Percentiles rank a stretch among this genome's conserved stretches.
Evolutionary conservation across 2,888 invertebrate genomes (phyloP).

Genomic region (Carpatolechia fugitivella): DNA sequence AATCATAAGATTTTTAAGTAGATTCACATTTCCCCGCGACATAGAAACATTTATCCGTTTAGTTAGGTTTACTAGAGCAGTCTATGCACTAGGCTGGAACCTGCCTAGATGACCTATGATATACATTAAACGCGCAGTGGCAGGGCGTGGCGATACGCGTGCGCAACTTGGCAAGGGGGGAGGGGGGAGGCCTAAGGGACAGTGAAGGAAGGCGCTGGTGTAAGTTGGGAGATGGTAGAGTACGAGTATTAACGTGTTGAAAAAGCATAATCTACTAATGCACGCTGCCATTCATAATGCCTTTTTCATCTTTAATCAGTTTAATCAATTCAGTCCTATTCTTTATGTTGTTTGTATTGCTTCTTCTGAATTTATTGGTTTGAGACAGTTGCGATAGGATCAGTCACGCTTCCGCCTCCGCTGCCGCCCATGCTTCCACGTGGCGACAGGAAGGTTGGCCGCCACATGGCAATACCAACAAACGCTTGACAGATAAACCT

Average conservation of each 20-base stretch:
- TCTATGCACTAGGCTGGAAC: slow-evolving; percentile 8
- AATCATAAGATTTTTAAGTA: too few species aligned
- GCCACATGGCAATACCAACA: slow-evolving; percentile 38
- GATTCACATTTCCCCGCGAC: background rate
- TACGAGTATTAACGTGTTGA: background rate
- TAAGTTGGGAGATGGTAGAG: slow-evolving; percentile 23
- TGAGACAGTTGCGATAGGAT: too few species aligned
- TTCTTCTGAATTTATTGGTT: too few species aligned
- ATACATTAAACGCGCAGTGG: slow-evolving; percentile 56
- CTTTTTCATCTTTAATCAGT: background rate
- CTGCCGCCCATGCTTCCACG: too few species aligned
- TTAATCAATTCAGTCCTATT: too few species aligned
- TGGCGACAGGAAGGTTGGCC: slow-evolving; percentile 11
- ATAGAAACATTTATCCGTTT: slow-evolving; percentile 5
- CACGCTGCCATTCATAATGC: background rate
- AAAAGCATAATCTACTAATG: background rate
- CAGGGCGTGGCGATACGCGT: slow-evolving; percentile 67
- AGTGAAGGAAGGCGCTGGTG: slow-evolving; percentile 40
- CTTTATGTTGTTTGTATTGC: too few species aligned
- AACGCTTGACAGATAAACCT: too few species aligned
- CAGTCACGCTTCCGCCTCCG: slow-evolving; percentile 42
- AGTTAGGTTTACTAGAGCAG: slow-evolving; percentile 1
- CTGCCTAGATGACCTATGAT: slow-evolving; percentile 56
- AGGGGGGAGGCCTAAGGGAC: slow-evolving; percentile 47
- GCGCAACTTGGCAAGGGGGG: slow-evolving; percentile 50